Conservation (phyloP, 1,140 invertebrate genomes). For the Euwallacea similis region DNA sequence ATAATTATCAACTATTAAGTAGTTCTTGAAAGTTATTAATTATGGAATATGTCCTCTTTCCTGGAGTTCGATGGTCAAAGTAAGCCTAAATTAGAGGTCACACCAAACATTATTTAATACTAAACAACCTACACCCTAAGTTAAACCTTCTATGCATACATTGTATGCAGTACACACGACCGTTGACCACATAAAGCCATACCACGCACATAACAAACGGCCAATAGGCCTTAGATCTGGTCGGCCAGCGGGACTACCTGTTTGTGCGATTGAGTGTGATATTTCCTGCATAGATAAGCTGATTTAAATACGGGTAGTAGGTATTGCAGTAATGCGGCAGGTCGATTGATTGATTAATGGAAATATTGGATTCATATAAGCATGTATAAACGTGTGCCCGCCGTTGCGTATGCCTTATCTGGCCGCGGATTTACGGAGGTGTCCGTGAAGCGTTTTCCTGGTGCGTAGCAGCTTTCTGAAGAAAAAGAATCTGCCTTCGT, state of each 20-base stretch:
- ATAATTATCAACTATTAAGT: too few species aligned
- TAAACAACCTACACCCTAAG: too few species aligned
- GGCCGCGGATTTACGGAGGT: not conserved
- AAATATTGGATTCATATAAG: slow-evolving; percentile 24
- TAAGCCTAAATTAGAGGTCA: too few species aligned
- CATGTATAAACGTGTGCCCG: not conserved
- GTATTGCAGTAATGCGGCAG: slow-evolving; percentile 22
- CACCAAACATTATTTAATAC: too few species aligned
- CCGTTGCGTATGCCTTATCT: slow-evolving; percentile 3
- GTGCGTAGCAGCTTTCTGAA: too few species aligned
- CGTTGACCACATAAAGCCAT: slow-evolving; percentile 14
- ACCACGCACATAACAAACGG: slow-evolving; percentile 18
- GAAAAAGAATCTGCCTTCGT: too few species aligned
- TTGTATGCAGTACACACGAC: not conserved
- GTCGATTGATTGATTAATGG: slow-evolving; percentile 35
- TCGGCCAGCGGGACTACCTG: slow-evolving; percentile 23
- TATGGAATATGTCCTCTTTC: too few species aligned
- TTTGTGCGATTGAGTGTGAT: slow-evolving; percentile 26
- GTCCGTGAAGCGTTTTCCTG: too few species aligned
- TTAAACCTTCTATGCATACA: not conserved
- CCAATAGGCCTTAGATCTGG: not conserved
- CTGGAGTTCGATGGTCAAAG: too few species aligned
- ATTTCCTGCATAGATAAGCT: slow-evolving; percentile 36
- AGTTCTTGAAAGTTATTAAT: too few species aligned
- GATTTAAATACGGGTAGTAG: slow-evolving; percentile 35